Percentiles rank a stretch among this genome's conserved stretches.
These are phyloP conservation scores for Gymnosoma rotundatum DNA, from an alignment of 2,888 invertebrate genomes.

Conservation along the genomic window DNA sequence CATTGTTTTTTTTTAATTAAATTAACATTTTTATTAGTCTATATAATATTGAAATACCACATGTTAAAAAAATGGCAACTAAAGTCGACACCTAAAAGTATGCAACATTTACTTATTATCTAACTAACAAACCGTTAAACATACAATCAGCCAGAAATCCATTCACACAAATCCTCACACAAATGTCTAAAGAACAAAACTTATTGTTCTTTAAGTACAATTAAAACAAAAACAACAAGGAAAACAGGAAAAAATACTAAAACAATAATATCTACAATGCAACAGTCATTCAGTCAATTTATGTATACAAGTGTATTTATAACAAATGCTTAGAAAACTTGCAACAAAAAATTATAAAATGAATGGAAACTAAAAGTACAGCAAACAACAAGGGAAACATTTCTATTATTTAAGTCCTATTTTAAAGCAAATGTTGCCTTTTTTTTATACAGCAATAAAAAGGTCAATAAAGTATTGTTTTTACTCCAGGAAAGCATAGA, in stretches of 20 bases:
- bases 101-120: not conserved
- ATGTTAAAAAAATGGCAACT: not conserved
- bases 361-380: slow-evolving; percentile 2
- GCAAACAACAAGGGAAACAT: not conserved
- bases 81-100: slow-evolving; percentile 12
- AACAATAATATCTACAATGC: slow-evolving; percentile 13
- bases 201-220: not conserved
- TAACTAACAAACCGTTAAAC: not conserved
- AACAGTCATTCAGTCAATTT: slow-evolving; percentile 53
- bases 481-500: slow-evolving; percentile 31
- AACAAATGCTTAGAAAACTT: slow-evolving; percentile 23
- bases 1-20: too few relatives aligned
- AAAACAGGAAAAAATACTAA: slow-evolving; percentile 17
- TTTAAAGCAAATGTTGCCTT: slow-evolving; percentile 46
- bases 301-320: slow-evolving; percentile 45
- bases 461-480: slow-evolving; percentile 58
- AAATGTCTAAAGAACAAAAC: not conserved
- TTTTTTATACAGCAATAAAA: slow-evolving; percentile 34
- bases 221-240: slow-evolving; percentile 15
- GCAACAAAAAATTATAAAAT: slow-evolving; percentile 20
- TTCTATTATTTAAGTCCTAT: slow-evolving; percentile 51
- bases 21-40: too few relatives aligned
- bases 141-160: not conserved
- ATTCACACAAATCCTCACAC: not conserved
- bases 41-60: too few relatives aligned